Base-by-base conservation (phyloP, 2,113 vertebrate genomes). In the Crocuta crocuta region DNA sequence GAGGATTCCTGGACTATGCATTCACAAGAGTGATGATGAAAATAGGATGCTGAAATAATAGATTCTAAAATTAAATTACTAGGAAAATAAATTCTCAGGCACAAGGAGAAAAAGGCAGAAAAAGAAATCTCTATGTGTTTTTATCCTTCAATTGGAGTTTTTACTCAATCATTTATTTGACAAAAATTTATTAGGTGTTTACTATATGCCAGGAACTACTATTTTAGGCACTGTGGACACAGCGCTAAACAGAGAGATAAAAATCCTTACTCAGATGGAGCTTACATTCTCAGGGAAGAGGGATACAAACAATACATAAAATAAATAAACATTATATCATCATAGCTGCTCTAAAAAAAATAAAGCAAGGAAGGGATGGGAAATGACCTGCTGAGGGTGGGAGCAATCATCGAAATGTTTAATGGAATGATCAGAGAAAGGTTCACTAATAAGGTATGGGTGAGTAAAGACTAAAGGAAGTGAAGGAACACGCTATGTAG, bases 71-170 rank as follows among this genome's bases (percentile, higher is more conserved):
- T 90, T 83, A 68, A 89, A 91, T 93, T 63, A 81, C 4, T 53
- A 93, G n/a, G 24, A 90, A 85, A 88, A 94, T 68, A 94, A 43
- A 87, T 80, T 95, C 33, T 79, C 55, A 85, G 26, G 31, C n/a
- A 78, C 26, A 85, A 65, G 33, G 33, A 80, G 19, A 88, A 95
- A 84, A 90, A 84, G 35, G 31, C 31, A 82, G 43, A 53, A 91
- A 80, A 12, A 6, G 21, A 78, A 96, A 48, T n/a, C 45, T 73
- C 35, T 76, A 7, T 48, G 12, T 76, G 17, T 50, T 91, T 89
- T 73, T 61, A 70, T 3, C 39, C 74, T 73, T 83, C 63, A 78
- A 4, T 17, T 87, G 39, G 24, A 12, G 21, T 95, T 48, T 43
- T 73, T 43, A 97, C 31, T 82, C 66, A 90, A 78, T 70, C 23